Base-by-base conservation (phyloP, 2,888 invertebrate genomes). In the Nezara viridula region DNA sequence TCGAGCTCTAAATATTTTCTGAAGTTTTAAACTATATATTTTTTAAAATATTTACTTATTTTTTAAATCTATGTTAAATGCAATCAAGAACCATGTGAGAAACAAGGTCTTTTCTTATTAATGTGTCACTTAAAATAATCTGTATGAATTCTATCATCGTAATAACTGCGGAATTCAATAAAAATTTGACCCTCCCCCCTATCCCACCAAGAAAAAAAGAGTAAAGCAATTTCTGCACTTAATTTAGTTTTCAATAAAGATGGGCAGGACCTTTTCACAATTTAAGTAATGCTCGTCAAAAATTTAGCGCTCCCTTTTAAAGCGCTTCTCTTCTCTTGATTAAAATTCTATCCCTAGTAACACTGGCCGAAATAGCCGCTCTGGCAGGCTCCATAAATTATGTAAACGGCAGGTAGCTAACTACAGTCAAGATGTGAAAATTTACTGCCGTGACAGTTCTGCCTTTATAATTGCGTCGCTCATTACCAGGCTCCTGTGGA, bases 261-360 rank as follows among this genome's bases (percentile, higher is more conserved):
- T 14, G 16, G 14, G 66, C 1, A 37, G 19, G 6, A 27, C 32
- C 66, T 73, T 73, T 32, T 73, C 32, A 73, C 32, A 73, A 37
- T 73, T 32, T 73, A 73, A 19, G 66, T 21, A 6, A 73, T 21
- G 66, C 37, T 73, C 66, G 37, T 73, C 32, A 37, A 73, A 73
- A 73, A 73, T 73, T 37, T 37, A 73, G 32, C 3, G 27, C 32
- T n/a, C 32, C 32, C 66, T 73, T 73, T 73, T 73, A 37, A 21
- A 37, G 37, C 5, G 32, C 32, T n/a, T n/a, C n/a, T 37, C 4
- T 14, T 37, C 32, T 7, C 66, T 73, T 37, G 66, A 73, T 73
- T 73, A 73, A 73, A 73, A 73, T 73, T 73, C 32, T 73, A 73
- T 37, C 37, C 19, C 66, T 73, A 73, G 66, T 24, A 73, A 21